Evolutionary conservation across 2,888 invertebrate genomes (phyloP).

Genomic region (Nomada lathburiana): DNA sequence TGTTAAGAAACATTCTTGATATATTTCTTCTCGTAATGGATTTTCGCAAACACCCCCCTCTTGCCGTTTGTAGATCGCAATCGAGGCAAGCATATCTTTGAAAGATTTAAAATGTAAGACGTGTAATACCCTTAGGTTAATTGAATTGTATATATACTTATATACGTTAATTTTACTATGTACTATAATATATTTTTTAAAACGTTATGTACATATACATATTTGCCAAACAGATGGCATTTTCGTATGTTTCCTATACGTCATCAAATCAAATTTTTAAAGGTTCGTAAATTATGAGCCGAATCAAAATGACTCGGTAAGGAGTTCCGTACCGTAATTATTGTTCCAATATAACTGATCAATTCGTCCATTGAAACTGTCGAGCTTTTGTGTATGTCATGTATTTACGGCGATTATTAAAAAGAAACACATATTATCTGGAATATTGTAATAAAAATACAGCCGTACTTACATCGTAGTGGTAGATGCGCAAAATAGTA

Average conservation of each 20-base stretch:
- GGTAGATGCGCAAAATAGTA: constrained; percentile 60
- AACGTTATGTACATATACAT: constrained; percentile 77
- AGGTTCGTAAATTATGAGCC: neutral
- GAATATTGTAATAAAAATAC: constrained; percentile 31
- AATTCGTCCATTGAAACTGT: constrained; percentile 82
- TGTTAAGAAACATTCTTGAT: neutral
- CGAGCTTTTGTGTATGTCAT: constrained; percentile 80
- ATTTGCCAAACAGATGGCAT: constrained; percentile 59
- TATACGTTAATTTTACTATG: constrained; percentile 74
- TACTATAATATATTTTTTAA: constrained; percentile 80
- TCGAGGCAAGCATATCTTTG: constrained; percentile 34
- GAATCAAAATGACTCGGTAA: constrained; percentile 34
- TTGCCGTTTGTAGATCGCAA: constrained; percentile 25
- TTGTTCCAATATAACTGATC: constrained; percentile 64
- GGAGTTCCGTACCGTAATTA: constrained; percentile 30
- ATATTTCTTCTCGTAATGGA: constrained; percentile 28
- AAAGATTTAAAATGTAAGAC: constrained; percentile 63
- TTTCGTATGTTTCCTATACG: constrained; percentile 65
- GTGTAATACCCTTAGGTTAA: constrained; percentile 70
- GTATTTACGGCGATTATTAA: constrained; percentile 53
- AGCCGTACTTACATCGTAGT: constrained; percentile 47
- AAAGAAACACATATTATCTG: constrained; percentile 20
- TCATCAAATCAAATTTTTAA: constrained; percentile 56
- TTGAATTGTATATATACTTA: constrained; percentile 76
- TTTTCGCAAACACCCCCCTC: neutral